These are phyloP conservation scores for Diogma glabrata DNA, from an alignment of 2,888 invertebrate species.

Conservation along the genomic window DNA sequence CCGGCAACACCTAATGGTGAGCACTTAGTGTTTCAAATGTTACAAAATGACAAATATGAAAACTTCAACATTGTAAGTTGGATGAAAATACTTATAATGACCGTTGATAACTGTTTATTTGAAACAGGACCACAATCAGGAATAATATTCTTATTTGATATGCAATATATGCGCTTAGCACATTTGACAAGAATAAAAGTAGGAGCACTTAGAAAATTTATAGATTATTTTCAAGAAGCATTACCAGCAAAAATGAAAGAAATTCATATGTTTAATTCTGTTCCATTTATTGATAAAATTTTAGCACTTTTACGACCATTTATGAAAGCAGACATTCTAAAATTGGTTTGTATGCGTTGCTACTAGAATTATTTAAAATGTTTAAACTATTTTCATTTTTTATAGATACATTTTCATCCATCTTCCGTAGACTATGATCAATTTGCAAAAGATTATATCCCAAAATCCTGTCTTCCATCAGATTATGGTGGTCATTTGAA, in stretches of 20 bases:
- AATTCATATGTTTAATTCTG: slow-evolving; percentile 54
- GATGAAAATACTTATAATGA: slow-evolving; percentile 47
- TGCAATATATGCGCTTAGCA: slow-evolving; percentile 48
- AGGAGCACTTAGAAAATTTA: slow-evolving; percentile 47
- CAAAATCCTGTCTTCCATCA: slow-evolving; percentile 44
- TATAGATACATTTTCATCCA: slow-evolving; percentile 29
- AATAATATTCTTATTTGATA: slow-evolving; percentile 54
- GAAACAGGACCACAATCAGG: slow-evolving; percentile 50
- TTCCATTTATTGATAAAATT: slow-evolving; percentile 46
- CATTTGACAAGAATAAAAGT: slow-evolving; percentile 48
- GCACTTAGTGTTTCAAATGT: slow-evolving; percentile 48
- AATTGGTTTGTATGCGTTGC: too few relatives aligned
- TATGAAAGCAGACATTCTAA: slow-evolving; percentile 45
- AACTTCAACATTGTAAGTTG: slow-evolving; percentile 47
- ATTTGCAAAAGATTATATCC: slow-evolving; percentile 44
- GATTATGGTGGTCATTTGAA: slow-evolving; percentile 48
- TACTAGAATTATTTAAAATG: too few relatives aligned
- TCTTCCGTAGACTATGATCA: slow-evolving; percentile 39
- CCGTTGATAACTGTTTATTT: slow-evolving; percentile 44
- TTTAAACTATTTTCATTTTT: too few relatives aligned
- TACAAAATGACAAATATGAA: slow-evolving; percentile 44
- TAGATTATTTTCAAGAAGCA: slow-evolving; percentile 56
- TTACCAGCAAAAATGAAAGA: slow-evolving; percentile 52
- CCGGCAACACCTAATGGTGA: slow-evolving; percentile 48
- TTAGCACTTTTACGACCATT: slow-evolving; percentile 46